phyloP scores from a whole-genome alignment of 2,888 invertebrate species.

The Meghimatium bilineatum region DNA sequence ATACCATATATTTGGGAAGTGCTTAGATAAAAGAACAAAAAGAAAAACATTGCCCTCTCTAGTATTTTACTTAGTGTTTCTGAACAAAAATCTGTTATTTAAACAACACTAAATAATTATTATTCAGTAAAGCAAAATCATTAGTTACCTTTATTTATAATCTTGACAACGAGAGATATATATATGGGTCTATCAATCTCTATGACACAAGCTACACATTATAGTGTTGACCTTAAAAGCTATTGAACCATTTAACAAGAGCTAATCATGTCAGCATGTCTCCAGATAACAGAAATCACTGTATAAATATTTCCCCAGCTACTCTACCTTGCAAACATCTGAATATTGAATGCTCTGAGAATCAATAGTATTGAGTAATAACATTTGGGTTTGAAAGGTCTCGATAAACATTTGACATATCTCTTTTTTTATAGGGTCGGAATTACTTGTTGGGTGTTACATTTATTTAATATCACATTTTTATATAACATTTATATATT shows the following conservation, averaged over 20 bases:
- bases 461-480: neutral
- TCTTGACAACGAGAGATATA: conserved; percentile 19
- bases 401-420: neutral
- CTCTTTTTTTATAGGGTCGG: neutral
- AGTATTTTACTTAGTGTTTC: no score
- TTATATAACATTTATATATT: neutral
- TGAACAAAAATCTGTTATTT: no score
- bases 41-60: no score
- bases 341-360: neutral
- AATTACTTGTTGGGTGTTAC: neutral
- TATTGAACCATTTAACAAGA: conserved; percentile 8
- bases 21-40: no score
- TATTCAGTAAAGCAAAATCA: no score
- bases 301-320: conserved; percentile 24
- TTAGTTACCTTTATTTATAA: neutral
- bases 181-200: neutral
- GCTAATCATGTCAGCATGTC: neutral
- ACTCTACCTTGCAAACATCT: neutral
- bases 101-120: no score
- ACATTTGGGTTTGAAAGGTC: neutral
- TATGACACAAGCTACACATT: neutral
- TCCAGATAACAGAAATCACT: conserved; percentile 6
- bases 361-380: neutral
- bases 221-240: neutral
- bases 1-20: no score